These are phyloP conservation scores for Tachina grossa DNA, from an alignment of 2,888 invertebrate genomes.

Conservation along the genomic window DNA sequence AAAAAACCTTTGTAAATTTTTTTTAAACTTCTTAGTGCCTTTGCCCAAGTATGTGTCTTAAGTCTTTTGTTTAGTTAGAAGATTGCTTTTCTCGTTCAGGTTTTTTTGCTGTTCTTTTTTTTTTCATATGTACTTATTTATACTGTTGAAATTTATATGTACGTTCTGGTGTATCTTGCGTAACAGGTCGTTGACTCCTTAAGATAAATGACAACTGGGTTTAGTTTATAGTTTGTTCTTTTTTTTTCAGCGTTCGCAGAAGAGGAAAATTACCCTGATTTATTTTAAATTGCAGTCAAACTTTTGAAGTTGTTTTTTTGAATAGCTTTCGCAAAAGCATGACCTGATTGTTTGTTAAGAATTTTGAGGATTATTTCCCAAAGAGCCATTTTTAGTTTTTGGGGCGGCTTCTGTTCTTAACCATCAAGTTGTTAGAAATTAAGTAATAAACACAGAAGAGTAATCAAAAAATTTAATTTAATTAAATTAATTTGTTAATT, in stretches of 20 bases:
- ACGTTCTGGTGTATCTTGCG: constrained; percentile 64
- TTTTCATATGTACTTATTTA: constrained; percentile 18
- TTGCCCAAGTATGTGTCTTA: constrained; percentile 42
- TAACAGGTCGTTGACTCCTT: constrained; percentile 69
- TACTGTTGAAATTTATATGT: constrained; percentile 49
- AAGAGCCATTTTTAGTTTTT: neutral
- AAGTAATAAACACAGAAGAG: too few species aligned
- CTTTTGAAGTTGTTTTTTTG: constrained; percentile 1
- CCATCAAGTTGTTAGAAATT: too few species aligned
- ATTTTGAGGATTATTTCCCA: neutral
- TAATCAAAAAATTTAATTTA: too few species aligned
- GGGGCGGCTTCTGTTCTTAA: neutral
- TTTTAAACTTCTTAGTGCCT: constrained; percentile 17
- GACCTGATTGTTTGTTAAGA: neutral
- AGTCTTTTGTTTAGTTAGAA: constrained; percentile 68
- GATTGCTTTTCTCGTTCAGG: constrained; percentile 55
- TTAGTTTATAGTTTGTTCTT: constrained; percentile 4
- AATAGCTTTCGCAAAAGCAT: neutral
- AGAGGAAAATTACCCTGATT: constrained; percentile 47
- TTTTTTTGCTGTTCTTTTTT: constrained; percentile 21
- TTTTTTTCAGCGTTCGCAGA: neutral
- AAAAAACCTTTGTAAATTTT: constrained; percentile 17
- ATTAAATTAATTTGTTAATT: too few species aligned
- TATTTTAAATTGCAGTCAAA: constrained; percentile 35
- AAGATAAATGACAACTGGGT: constrained; percentile 51